phyloP scores from a whole-genome alignment of 1,140 invertebrate species.

The Delia radicum region DNA sequence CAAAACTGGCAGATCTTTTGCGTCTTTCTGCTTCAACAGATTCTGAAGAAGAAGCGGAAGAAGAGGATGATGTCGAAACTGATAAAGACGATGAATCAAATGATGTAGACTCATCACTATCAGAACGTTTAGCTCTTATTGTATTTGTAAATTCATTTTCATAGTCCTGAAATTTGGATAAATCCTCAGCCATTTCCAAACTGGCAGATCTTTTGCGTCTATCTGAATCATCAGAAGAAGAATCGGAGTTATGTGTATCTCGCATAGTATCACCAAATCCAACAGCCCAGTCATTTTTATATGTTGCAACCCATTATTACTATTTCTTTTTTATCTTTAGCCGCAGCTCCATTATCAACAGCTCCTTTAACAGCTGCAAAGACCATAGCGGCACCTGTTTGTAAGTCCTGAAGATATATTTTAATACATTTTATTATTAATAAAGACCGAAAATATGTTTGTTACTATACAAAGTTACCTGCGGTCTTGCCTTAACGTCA shows the following conservation, averaged over 20 bases:
- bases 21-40: not conserved
- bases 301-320: constrained; percentile 36
- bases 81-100: not conserved
- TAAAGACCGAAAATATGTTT: not conserved
- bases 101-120: too few relatives aligned
- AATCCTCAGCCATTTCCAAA: too few relatives aligned
- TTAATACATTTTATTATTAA: not conserved
- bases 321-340: constrained; percentile 29
- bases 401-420: constrained; percentile 32
- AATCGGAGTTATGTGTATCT: not conserved
- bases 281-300: constrained; percentile 24
- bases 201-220: not conserved
- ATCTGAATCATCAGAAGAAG: not conserved
- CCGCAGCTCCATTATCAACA: constrained; percentile 35
- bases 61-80: not conserved
- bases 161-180: too few relatives aligned
- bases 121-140: not conserved
- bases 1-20: not conserved
- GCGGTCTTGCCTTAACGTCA: not conserved
- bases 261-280: constrained; percentile 40
- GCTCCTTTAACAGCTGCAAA: constrained; percentile 35
- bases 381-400: constrained; percentile 34
- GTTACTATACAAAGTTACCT: not conserved
- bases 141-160: not conserved
- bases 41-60: not conserved